phyloP scores from a whole-genome alignment of 2,888 invertebrate genomes.

The Nasonia oneida region DNA sequence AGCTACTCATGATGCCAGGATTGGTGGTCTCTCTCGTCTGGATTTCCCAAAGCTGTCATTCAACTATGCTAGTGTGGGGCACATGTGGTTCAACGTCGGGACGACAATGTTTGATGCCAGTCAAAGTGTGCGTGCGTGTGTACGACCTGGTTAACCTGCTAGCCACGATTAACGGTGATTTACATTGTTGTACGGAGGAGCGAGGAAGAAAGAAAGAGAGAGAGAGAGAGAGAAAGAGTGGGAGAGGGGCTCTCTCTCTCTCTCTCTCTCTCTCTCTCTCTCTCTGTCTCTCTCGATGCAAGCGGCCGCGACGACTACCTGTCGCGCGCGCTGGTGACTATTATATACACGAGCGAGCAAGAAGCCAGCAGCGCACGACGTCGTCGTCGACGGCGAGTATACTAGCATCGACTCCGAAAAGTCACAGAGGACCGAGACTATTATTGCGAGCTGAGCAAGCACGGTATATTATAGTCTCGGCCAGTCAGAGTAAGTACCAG shows the following conservation, averaged over 20 bases:
- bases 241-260: not conserved
- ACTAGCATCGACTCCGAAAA: not conserved
- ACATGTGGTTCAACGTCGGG: slow-evolving; percentile 35
- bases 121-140: slow-evolving; percentile 31
- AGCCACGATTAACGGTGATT: slow-evolving; percentile 57
- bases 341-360: not conserved
- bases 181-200: slow-evolving; percentile 30
- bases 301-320: not conserved
- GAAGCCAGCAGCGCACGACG: not conserved
- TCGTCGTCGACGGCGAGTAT: not conserved
- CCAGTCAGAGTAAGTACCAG: not conserved
- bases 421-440: slow-evolving; percentile 10
- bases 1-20: slow-evolving; percentile 87
- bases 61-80: slow-evolving; percentile 3
- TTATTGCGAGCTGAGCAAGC: not conserved
- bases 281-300: not conserved
- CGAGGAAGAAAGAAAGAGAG: slow-evolving; percentile 1
- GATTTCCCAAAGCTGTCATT: slow-evolving; percentile 8
- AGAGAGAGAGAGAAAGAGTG: not conserved
- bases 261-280: too few relatives aligned
- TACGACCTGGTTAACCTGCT: slow-evolving; percentile 43
- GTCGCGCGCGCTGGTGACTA: slow-evolving; percentile 4
- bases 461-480: not conserved
- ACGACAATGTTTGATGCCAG: not conserved
- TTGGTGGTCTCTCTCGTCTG: not conserved